Conservation (phyloP, 2,888 invertebrate species). For the Acanthosepion lycidas region DNA sequence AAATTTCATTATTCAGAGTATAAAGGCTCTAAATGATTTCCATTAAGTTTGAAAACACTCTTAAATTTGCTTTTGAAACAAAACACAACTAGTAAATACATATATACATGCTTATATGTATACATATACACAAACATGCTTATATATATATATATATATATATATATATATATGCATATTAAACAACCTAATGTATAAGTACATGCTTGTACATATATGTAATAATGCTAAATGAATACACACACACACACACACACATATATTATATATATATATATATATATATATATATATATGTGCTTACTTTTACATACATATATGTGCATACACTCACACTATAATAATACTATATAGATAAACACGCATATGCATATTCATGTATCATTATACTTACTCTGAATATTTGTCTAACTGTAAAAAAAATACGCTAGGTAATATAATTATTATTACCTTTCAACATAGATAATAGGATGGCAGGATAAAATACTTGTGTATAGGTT, state of each 20-base stretch:
- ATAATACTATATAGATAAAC: not conserved
- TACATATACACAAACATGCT: not conserved
- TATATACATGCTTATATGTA: not conserved
- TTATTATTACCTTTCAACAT: not conserved
- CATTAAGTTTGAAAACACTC: not conserved
- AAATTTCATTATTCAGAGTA: not conserved
- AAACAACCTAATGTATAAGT: not conserved
- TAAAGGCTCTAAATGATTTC: not conserved
- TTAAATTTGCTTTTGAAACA: not conserved
- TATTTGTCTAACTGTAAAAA: conserved; percentile 13
- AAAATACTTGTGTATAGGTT: not conserved
- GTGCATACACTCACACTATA: not conserved
- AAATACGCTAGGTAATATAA: not conserved
- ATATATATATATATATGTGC: not conserved
- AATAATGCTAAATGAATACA: not conserved
- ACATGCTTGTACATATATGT: not conserved
- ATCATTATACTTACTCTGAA: not conserved
- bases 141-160: not conserved
- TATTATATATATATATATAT: too few species aligned
- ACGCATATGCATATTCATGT: not conserved
- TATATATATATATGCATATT: conserved; percentile 24
- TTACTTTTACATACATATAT: not conserved
- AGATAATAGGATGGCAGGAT: not conserved
- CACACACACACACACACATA: not conserved
- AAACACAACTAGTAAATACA: not conserved